Evolutionary conservation across 2,888 invertebrate species (phyloP), one percentile per base, ranked within the genome.

Genomic region (Nymphalis urticae): DNA sequence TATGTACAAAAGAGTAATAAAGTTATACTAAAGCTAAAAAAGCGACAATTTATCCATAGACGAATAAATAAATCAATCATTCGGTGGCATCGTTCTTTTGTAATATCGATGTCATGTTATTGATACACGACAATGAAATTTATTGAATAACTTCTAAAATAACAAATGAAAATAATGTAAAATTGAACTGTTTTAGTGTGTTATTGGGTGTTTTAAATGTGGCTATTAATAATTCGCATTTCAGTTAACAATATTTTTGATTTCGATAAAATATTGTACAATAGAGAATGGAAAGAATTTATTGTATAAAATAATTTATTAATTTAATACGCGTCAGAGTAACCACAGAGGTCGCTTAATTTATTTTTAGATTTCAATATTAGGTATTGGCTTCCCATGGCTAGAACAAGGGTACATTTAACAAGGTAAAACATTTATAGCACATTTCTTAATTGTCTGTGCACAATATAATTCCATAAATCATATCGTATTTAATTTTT

Each of bases 21-120:
- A 69, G 65, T 66, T 69, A 63, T 21, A 66, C 62, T 62, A 62
- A 66, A 69, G 69, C 69, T 53, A 66, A 69, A 69, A 69, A 69
- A 69, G 69, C 69, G 62, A 9, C 66, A 66, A 59, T 66, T 66
- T 69, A 42, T 66, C 27, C 42, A 63, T 66, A 68, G 56, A 64
- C 51, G 58, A 66, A 51, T 66, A 62, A 69, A 69, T 69, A 66
- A 66, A 69, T 69, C 69, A 66, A 69, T 69, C 69, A 69, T 58
- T 54, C 32, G 24, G 59, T 24, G 62, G 66, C 62, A 69, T 69
- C 62, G 58, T 66, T 69, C 66, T 62, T 64, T 59, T 63, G 58
- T 58, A 62, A 69, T 50, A 62, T 62, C 62, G 66, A 32, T 62
- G 68, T 61, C 62, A 62, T 69, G 65, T 58, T 58, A 42, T 50